Base-by-base conservation (phyloP, 2,888 invertebrate species). In the Scaptomyza parva region DNA sequence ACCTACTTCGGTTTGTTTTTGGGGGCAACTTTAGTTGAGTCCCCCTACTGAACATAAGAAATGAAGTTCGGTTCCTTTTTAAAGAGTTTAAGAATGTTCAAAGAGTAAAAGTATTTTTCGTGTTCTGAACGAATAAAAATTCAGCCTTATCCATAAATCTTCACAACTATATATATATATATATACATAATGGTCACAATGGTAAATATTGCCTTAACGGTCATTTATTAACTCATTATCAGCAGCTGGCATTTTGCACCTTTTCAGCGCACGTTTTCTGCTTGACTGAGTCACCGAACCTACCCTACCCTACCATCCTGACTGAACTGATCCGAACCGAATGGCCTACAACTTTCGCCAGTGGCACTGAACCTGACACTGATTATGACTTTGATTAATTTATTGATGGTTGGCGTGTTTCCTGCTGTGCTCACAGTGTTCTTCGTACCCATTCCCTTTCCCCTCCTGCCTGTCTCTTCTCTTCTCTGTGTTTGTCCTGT, bases 321-420 rank as follows among this genome's bases (percentile, higher is more conserved):
- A 30, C 57, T 52, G 22, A 41, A 41, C 55, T 68, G 33, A 35
- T 37, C 12, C 35, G 8, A 35, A n/a, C 20, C 18, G 59, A 51
- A 44, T 73, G 70, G 74, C 65, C 74, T 57, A 74, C 59, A 71
- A 83, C 74, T 83, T 83, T 83, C 57, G 55, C 69, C 68, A 54
- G 40, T 69, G 76, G 76, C 84, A 82, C 80, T 85, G 83, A 84
- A 82, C 86, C 85, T 85, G 88, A 84, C 86, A 86, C 88, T 88
- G 87, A 85, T 86, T 83, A 81, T 86, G 85, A 88, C 88, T 88
- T 89, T 89, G 88, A 89, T 89, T 89, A 89, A 89, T 89, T 89
- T 89, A 89, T 89, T 89, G 89, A 89, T 86, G 83, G 86, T 82
- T 89, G 85, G 86, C 88, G 86, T 89, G 88, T 82, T 88, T 88